Evolutionary conservation across 2,113 vertebrate species (phyloP).

Genomic region (Atherinomorus stipes): DNA sequence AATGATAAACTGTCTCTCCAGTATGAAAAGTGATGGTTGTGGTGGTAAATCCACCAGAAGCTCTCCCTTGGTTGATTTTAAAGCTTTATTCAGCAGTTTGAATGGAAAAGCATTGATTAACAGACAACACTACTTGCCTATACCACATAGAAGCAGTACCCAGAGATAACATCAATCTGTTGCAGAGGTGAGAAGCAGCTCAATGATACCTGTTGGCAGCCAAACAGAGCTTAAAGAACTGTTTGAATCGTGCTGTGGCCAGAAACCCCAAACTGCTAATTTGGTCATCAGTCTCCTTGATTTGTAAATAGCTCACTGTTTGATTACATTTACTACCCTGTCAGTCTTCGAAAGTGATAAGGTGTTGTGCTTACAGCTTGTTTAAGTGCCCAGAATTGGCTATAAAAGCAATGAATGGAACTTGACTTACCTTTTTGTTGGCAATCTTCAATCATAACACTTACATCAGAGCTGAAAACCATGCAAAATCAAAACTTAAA

Average conservation of each 20-base stretch:
- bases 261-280: conserved; percentile 4
- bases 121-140: not conserved
- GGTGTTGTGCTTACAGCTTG: conserved; percentile 4
- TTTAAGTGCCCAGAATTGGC: conserved; percentile 15
- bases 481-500: conserved; percentile 13
- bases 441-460: not conserved
- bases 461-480: conserved; percentile 6
- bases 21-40: not conserved
- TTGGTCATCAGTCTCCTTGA: not conserved
- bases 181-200: not conserved
- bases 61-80: not conserved
- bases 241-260: not conserved
- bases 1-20: not conserved
- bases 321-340: not conserved
- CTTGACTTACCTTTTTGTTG: not conserved
- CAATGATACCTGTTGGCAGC: not conserved
- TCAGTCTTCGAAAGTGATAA: not conserved
- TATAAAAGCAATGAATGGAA: conserved; percentile 4
- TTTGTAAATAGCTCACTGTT: not conserved
- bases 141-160: not conserved
- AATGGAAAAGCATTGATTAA: not conserved
- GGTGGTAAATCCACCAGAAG: not conserved
- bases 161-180: not conserved
- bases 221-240: not conserved
- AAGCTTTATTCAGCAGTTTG: not conserved